Percentiles rank a stretch among this genome's conserved stretches.
phyloP scores from a whole-genome alignment of 2,888 invertebrate genomes.

The Latrodectus hesperus region DNA sequence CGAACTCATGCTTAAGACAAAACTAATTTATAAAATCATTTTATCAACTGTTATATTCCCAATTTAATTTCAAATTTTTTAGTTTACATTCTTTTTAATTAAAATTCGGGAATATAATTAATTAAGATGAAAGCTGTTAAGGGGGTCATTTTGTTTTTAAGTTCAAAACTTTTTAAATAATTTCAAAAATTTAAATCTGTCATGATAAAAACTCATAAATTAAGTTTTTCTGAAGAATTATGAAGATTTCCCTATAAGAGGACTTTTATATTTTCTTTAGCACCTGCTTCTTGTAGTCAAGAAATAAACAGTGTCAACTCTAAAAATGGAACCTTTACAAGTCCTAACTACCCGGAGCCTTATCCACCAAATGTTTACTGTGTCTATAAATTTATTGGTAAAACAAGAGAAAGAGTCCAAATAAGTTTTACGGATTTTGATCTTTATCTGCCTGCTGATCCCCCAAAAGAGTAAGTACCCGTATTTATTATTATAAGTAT shows the following conservation, averaged over 20 bases:
- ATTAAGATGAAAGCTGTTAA: no score
- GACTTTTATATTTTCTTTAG: conserved; percentile 71
- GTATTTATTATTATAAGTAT: background rate
- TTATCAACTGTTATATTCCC: no score
- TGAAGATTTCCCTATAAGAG: background rate
- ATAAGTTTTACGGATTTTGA: conserved; percentile 89
- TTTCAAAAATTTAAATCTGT: no score
- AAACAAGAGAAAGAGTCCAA: conserved; percentile 88
- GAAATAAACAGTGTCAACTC: conserved; percentile 85
- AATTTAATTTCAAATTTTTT: no score
- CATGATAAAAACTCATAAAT: background rate
- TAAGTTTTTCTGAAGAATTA: background rate
- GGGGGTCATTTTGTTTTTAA: no score
- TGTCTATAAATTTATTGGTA: conserved; percentile 91
- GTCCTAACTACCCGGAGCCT: conserved; percentile 87
- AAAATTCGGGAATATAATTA: no score
- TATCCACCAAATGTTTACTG: conserved; percentile 88
- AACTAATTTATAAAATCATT: no score
- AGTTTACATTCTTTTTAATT: no score
- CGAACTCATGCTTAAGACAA: no score
- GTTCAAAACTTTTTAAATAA: no score
- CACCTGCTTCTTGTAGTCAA: conserved; percentile 81
- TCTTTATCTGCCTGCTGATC: conserved; percentile 77
- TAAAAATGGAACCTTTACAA: conserved; percentile 88
- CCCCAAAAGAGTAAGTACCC: conserved; percentile 70